A percentile compares a stretch with the other conserved stretches of the same genome.
phyloP scores from a whole-genome alignment of 2,113 vertebrate genomes.

The Saccopteryx bilineata region DNA sequence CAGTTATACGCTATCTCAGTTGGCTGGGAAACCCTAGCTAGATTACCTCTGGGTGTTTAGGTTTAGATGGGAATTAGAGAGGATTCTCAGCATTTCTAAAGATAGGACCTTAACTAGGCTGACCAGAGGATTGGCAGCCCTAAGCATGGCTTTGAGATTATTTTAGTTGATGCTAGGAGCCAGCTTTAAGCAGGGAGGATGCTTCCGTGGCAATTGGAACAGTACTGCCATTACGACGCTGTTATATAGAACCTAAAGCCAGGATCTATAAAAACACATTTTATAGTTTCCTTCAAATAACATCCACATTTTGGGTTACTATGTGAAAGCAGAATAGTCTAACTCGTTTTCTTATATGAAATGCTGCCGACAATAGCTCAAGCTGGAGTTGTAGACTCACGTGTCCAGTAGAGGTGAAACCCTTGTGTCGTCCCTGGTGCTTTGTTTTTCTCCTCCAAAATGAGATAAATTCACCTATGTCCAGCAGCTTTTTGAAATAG shows the following conservation, averaged over 20 bases:
- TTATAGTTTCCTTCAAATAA: conserved; percentile 5
- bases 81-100: not conserved
- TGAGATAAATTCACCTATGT: not conserved
- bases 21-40: not conserved
- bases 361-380: not conserved
- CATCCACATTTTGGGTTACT: not conserved
- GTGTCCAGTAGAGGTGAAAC: not conserved
- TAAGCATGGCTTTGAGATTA: not conserved
- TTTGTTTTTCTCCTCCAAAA: not conserved
- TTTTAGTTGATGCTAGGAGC: not conserved
- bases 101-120: not conserved
- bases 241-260: not conserved
- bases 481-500: not conserved
- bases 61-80: not conserved
- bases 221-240: not conserved
- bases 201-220: not conserved
- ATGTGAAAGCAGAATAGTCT: conserved; percentile 31
- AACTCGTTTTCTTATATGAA: not conserved
- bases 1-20: not conserved
- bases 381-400: not conserved
- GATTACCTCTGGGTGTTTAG: not conserved
- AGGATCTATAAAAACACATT: not conserved
- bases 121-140: not conserved
- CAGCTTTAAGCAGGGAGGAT: not conserved
- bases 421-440: not conserved